Percentiles rank a stretch among this genome's conserved stretches.
phyloP scores from a whole-genome alignment of 2,888 invertebrate genomes.

The Drosophila glabriapex region DNA sequence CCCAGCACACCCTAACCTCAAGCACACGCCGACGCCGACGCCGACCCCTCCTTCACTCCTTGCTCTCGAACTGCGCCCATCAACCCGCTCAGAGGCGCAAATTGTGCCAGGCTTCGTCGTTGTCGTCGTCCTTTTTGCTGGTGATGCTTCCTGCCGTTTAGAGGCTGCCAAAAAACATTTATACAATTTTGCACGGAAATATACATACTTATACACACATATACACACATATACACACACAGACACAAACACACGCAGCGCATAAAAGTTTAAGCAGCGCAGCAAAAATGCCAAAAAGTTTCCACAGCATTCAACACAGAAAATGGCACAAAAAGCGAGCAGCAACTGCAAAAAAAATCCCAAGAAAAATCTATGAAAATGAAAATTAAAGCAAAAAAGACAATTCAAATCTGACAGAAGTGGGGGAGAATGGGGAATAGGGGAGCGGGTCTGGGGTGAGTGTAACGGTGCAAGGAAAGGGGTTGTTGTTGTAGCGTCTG shows the following conservation, averaged over 20 bases:
- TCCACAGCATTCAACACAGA: slow-evolving; percentile 73
- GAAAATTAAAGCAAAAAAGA: slow-evolving; percentile 75
- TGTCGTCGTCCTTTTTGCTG: slow-evolving; percentile 63
- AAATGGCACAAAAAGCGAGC: slow-evolving; percentile 64
- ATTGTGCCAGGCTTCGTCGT: slow-evolving; percentile 70
- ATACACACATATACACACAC: slow-evolving; percentile 40
- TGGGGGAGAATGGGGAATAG: not conserved
- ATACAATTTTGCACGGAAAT: slow-evolving; percentile 81
- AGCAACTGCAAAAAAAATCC: slow-evolving; percentile 36
- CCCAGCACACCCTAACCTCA: slow-evolving; percentile 14
- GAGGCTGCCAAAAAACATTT: slow-evolving; percentile 81
- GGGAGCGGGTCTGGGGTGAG: not conserved
- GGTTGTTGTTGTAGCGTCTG: slow-evolving; percentile 32
- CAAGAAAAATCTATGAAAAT: slow-evolving; percentile 78
- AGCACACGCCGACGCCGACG: not conserved
- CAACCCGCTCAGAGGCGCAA: slow-evolving; percentile 56
- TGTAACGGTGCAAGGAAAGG: not conserved
- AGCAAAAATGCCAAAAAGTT: slow-evolving; percentile 81
- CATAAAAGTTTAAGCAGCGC: slow-evolving; percentile 82
- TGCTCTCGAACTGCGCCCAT: slow-evolving; percentile 18
- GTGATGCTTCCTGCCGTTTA: slow-evolving; percentile 80
- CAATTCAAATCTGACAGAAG: slow-evolving; percentile 55
- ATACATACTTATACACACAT: slow-evolving; percentile 51
- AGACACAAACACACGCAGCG: slow-evolving; percentile 39
- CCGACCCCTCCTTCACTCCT: not conserved